Base-by-base conservation (phyloP, 2,888 invertebrate genomes). In the Belgica antarctica region DNA sequence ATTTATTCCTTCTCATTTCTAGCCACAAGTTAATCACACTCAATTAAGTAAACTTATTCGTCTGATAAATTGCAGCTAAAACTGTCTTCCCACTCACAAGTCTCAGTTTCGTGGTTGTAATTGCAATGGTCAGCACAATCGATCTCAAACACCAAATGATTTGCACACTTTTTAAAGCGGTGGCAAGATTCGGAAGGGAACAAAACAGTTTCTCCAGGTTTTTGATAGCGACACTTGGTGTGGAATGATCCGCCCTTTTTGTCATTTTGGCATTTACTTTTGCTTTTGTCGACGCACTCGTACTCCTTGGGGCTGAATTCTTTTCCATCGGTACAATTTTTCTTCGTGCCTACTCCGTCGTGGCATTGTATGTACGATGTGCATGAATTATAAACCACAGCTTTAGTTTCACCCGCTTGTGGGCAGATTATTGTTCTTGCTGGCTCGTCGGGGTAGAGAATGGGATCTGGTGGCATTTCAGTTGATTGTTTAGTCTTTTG, bases 311-410 rank as follows among this genome's bases (percentile, higher is more conserved):
- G 41, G 25, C 62, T 62, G 15, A 70, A 70, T 61, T 62, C 19
- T 10, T 19, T 4, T 17, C 17, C 41, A 19, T 15, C 27, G 1
- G 57, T 31, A 62, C 62, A 70, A 7, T 36, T 27, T 22, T 1
- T 17, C 27, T 59, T 61, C 28, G 28, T 62, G 17, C 62, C 70
- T 24, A 70, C 28, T 27, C 70, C 70, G 46, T 41, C 61, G 28
- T 46, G 5, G 36, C 70, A 70, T 27, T 70, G 61, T 28, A 70
- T 41, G 15, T 31, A 70, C 10, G 41, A 41, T 1, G 12, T 15
- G 36, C 70, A 70, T 12, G 24, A 15, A 27, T 61, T 12, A 27
- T 17, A 27, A 10, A 70, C 31, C 12, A 19, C 15, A n/a, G 68
- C 68, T n/a, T 5, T 28, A 15, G 57, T 57, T 52, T 15, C 15